Base-by-base conservation (phyloP, 1,140 invertebrate species). In the Calephelis nemesis region DNA sequence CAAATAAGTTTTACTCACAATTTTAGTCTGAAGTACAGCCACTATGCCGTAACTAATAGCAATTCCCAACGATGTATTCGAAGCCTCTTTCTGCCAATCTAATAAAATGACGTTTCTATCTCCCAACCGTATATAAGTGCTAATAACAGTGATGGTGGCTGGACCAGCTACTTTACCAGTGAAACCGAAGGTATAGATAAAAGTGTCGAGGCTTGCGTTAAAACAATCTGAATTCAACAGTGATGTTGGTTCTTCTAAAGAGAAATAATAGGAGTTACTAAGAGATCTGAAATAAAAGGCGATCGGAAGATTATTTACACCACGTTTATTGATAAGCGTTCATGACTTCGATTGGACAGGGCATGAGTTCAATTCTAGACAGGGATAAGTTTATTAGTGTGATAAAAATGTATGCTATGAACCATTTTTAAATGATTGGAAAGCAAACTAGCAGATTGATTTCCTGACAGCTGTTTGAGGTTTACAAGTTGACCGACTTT, bases 41-140 rank as follows among this genome's bases (percentile, higher is more conserved):
- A 63, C 74, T 6, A 86, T 58, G 4, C 73, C 83, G 63, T 91
- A 91, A 7, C 83, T 78, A 39, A 88, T 50, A 0, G 81, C 69
- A 62, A 87, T 82, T 7, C 87, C 87, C 5, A 87, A 67, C 6
- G 81, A 10, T 1, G 81, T 83, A 58, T 78, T 83, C 39, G 66
- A 74, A 4, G 87, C 87, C 71, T 90, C 88, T n/a, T 86, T 73
- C 63, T 89, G 76, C 89, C 89, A 90, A 49, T 91, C 85, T 7
- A 90, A 49, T 0, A 91, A 78, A 4, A 89, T 40, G 0, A 90
- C 80, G 58, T 91, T 91, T 54, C 77, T 80, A 76, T 91, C 88
- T 54, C 73, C 83, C 0, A 75, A 84, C 1, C 64, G 58, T 47
- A 91, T 67, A 58, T 86, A 89, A 15, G 81, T 80, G 2, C 63